Evolutionary conservation across 2,113 vertebrate species (phyloP), one percentile per base, ranked within the genome.

Genomic region (Poeciliopsis occidentalis): DNA sequence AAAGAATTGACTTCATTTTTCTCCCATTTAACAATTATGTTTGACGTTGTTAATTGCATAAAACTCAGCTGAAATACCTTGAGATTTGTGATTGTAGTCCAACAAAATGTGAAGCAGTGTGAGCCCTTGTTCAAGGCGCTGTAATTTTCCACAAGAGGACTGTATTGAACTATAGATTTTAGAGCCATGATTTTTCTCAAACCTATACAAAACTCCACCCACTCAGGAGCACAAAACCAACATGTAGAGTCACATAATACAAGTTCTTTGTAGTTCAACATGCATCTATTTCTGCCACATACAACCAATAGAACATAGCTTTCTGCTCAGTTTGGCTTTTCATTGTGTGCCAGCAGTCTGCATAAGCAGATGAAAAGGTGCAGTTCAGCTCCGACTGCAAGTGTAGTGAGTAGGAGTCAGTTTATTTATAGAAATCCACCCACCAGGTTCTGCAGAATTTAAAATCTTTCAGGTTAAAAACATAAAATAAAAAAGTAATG

Each of bases 351-450:
- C 67, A 75, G 60, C 26, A 12, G 65, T 73, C 80, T 77, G 32
- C 39, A 60, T 85, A 84, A 60, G 68, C n/a, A 32, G 66, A 78
- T 73, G 37, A 87, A 84, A 77, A n/a, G 65, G 57, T 64, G 75
- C 76, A 10, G 34, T 64, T 78, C 67, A 27, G 12, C 71, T 81
- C 37, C 68, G 60, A 60, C 69, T 81, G 69, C 62, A 83, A 81
- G 83, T 47, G 78, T 66, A 76, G 71, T 51, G 60, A 87, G 82
- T 70, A 47, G 71, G 78, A 90, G 87, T 85, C 63, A 41, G 67
- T 87, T 80, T 88, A 90, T 88, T 84, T 88, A 79, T 87, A 87
- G 76, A 67, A 75, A 68, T 76, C 69, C 82, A 39, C 80, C 89
- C 79, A 86, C 87, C 60, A 78, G 76, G 71, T 75, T 64, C 64